Evolutionary conservation across 1,140 invertebrate species (phyloP).

Genomic region (Vanessa tameamea): DNA sequence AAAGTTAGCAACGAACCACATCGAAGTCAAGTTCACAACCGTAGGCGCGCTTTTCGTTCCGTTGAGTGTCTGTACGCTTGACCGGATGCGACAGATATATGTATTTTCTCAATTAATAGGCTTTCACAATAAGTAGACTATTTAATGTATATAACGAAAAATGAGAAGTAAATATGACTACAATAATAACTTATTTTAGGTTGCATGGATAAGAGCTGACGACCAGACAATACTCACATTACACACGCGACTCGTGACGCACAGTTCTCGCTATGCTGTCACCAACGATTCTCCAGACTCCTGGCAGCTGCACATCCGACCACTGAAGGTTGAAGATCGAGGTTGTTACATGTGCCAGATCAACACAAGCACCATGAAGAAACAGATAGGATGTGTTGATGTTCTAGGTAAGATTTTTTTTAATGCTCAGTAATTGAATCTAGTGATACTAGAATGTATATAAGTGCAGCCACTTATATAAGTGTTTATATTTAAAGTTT

Average conservation of each 20-base stretch:
- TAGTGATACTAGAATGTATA: too few species aligned
- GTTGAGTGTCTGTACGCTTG: too few species aligned
- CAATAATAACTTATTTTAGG: constrained; percentile 79
- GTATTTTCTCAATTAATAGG: too few species aligned
- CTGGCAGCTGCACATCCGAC: constrained; percentile 89
- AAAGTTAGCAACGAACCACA: too few species aligned
- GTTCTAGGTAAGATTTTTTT: constrained; percentile 86
- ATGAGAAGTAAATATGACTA: neutral
- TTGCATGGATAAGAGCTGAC: constrained; percentile 94
- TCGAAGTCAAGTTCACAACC: too few species aligned
- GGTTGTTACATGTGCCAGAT: constrained; percentile 94
- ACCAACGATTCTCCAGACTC: constrained; percentile 88
- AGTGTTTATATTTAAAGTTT: too few species aligned
- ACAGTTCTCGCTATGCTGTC: constrained; percentile 90
- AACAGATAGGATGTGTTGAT: constrained; percentile 92
- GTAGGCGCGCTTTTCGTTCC: too few species aligned
- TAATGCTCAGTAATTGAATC: neutral
- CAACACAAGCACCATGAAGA: constrained; percentile 94
- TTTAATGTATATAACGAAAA: neutral
- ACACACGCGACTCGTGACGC: constrained; percentile 92
- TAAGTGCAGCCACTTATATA: too few species aligned
- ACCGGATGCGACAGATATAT: too few species aligned
- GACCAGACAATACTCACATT: constrained; percentile 94
- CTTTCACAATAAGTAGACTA: too few species aligned
- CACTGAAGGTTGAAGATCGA: constrained; percentile 86